Conservation (phyloP, 2,888 invertebrate species). For the Rotaria socialis region DNA sequence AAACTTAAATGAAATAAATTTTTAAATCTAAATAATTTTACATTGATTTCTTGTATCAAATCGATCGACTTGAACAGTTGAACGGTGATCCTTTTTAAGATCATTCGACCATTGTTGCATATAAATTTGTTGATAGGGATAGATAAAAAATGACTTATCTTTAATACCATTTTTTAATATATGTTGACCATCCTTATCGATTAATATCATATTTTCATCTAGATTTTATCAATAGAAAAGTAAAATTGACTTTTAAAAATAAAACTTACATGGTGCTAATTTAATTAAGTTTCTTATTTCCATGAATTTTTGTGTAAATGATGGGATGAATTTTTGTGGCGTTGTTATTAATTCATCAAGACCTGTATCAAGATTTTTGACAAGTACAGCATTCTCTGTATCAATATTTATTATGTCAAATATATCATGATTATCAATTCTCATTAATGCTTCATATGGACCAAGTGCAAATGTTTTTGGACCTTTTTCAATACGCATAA, state of each 20-base stretch:
- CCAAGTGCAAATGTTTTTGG: constrained; percentile 18
- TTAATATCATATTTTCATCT: constrained; percentile 32
- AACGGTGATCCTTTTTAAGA: constrained; percentile 6
- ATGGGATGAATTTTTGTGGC: constrained; percentile 26
- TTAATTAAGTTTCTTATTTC: constrained; percentile 21
- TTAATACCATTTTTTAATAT: not conserved
- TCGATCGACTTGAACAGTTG: not conserved
- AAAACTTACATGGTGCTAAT: constrained; percentile 11
- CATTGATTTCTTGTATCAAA: constrained; percentile 35
- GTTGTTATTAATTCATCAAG: constrained; percentile 19
- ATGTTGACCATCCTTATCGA: constrained; percentile 32
- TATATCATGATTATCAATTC: not conserved
- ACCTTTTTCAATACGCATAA: constrained; percentile 25
- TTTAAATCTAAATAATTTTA: not conserved
- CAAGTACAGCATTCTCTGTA: constrained; percentile 17
- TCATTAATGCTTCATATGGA: not conserved
- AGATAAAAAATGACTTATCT: constrained; percentile 17
- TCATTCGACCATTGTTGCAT: constrained; percentile 5
- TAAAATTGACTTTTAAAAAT: not conserved
- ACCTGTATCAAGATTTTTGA: constrained; percentile 31
- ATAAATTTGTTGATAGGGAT: constrained; percentile 30
- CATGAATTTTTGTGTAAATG: constrained; percentile 4
- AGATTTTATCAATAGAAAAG: not conserved
- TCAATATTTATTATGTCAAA: constrained; percentile 22
- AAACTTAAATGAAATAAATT: not conserved